phyloP scores from a whole-genome alignment of 2,113 vertebrate genomes.

The Apodemus sylvaticus region DNA sequence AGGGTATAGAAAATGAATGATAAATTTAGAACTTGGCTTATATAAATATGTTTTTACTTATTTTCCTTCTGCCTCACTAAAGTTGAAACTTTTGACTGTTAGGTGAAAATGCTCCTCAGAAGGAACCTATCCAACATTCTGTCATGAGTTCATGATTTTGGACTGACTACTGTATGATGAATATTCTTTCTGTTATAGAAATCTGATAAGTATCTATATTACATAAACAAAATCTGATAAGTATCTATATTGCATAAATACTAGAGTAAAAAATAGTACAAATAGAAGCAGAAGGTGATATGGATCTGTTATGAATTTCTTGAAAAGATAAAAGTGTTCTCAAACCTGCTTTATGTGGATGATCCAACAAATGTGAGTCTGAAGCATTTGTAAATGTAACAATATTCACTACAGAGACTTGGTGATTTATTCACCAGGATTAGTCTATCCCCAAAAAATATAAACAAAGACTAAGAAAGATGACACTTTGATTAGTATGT shows the following conservation, averaged over 20 bases:
- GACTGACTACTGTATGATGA: not conserved
- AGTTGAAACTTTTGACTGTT: fast-evolving
- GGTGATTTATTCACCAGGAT: not conserved
- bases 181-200: not conserved
- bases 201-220: not conserved
- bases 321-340: not conserved
- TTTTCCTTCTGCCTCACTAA: not conserved
- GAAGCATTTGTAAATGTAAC: not conserved
- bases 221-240: not conserved
- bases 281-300: not conserved
- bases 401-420: not conserved
- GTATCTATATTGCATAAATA: not conserved
- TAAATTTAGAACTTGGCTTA: too few relatives aligned
- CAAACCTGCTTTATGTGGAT: not conserved
- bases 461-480: not conserved
- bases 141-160: not conserved
- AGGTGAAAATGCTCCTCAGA: not conserved
- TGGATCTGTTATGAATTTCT: not conserved
- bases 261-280: not conserved
- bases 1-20: fast-evolving
- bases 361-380: not conserved
- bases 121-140: not conserved
- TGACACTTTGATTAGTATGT: not conserved
- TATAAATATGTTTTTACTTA: not conserved
- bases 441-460: not conserved